These are phyloP conservation scores for Dromococcyx pavoninus DNA, from an alignment of 2,797 vertebrate species.

Conservation along the genomic window DNA sequence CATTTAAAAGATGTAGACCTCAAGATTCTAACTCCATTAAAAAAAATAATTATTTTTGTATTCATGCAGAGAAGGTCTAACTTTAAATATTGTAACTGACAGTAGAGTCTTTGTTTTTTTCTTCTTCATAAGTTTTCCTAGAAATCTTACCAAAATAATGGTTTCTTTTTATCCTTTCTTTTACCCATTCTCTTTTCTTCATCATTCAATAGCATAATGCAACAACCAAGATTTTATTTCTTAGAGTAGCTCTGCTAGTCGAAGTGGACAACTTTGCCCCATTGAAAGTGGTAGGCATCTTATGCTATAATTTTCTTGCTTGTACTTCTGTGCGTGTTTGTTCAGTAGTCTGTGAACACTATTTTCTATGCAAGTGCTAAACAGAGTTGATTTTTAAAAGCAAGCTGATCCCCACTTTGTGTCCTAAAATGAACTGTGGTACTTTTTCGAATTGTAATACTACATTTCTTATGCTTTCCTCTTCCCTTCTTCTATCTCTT, in stretches of 20 bases:
- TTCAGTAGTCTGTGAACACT: not conserved
- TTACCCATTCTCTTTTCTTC: not conserved
- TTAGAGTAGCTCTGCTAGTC: not conserved
- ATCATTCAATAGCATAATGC: not conserved
- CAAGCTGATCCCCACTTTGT: not conserved
- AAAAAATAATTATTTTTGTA: not conserved
- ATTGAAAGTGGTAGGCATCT: not conserved
- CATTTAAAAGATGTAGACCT: not conserved
- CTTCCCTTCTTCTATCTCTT: not conserved
- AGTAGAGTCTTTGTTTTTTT: not conserved
- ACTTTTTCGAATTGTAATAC: not conserved
- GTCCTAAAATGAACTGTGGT: not conserved
- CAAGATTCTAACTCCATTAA: not conserved
- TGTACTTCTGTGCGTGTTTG: not conserved
- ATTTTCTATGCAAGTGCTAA: not conserved
- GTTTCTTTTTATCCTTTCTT: not conserved
- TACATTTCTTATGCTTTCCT: not conserved
- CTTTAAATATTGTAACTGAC: not conserved
- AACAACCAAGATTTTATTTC: not conserved
- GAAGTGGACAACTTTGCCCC: not conserved
- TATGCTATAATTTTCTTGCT: not conserved
- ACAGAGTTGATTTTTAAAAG: not conserved
- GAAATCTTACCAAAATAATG: not conserved
- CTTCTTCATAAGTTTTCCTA: not conserved
- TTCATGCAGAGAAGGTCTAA: not conserved